Conservation (phyloP, 2,888 invertebrate species). For the Amiota mariae region DNA sequence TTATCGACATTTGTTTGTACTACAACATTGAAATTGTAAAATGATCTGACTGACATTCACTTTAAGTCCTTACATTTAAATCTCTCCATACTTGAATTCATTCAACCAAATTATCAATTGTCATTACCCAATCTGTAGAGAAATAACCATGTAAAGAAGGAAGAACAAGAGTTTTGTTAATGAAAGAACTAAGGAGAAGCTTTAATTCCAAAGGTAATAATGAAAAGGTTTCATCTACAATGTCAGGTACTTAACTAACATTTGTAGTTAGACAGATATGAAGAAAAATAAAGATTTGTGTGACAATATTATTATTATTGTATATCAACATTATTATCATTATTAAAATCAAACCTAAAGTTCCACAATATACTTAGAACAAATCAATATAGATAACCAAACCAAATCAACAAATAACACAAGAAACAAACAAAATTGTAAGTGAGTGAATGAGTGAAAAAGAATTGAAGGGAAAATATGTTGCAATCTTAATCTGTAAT, state of each 20-base stretch:
- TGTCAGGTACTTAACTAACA: too few relatives aligned
- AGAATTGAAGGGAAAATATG: slow-evolving; percentile 52
- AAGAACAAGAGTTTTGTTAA: too few relatives aligned
- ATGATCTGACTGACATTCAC: neutral
- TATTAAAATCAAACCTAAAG: too few relatives aligned
- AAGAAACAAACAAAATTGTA: slow-evolving; percentile 44
- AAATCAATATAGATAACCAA: neutral
- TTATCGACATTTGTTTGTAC: slow-evolving; percentile 56
- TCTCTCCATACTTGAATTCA: slow-evolving; percentile 49
- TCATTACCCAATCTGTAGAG: slow-evolving; percentile 14
- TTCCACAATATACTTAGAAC: too few relatives aligned
- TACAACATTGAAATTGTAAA: neutral
- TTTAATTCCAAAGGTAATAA: too few relatives aligned
- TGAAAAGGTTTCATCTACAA: too few relatives aligned
- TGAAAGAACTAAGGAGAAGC: too few relatives aligned
- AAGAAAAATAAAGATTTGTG: too few relatives aligned
- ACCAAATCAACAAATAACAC: slow-evolving; percentile 16
- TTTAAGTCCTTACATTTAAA: slow-evolving; percentile 6
- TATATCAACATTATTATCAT: too few relatives aligned
- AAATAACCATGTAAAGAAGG: too few relatives aligned
- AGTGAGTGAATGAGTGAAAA: neutral
- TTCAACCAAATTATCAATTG: slow-evolving; percentile 66
- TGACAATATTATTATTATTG: too few relatives aligned
- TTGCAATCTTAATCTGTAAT: slow-evolving; percentile 68
- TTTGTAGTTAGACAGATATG: too few relatives aligned